Evolutionary conservation across 1,140 invertebrate species (phyloP).

Genomic region (Lamellibrachia luymesi): DNA sequence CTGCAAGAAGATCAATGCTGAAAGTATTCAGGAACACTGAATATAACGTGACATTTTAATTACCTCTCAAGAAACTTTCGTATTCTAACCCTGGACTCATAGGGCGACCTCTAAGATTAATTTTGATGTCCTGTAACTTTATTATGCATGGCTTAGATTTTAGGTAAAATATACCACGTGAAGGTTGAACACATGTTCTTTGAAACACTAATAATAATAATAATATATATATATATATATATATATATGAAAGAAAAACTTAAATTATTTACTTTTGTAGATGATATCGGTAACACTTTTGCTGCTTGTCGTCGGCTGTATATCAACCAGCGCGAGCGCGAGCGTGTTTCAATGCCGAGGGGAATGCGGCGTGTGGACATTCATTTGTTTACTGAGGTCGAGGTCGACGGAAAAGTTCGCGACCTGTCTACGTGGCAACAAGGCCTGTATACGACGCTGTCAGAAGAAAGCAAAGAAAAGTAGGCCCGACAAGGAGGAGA

Average conservation of each 20-base stretch:
- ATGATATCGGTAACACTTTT: not conserved
- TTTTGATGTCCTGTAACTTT: no score
- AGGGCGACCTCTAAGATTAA: no score
- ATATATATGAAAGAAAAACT: slow-evolving; percentile 6
- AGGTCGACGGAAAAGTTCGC: not conserved
- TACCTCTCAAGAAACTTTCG: no score
- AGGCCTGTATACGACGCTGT: not conserved
- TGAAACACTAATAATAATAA: not conserved
- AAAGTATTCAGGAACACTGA: no score
- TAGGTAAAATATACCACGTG: no score
- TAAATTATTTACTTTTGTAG: slow-evolving; percentile 11
- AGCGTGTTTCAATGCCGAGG: not conserved
- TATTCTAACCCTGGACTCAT: no score
- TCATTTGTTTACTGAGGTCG: not conserved
- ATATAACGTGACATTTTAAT: no score
- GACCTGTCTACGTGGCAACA: not conserved
- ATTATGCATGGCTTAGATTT: no score
- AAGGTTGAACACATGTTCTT: no score
- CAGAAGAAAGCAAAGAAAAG: not conserved
- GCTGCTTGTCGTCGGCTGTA: not conserved
- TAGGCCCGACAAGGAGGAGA: not conserved
- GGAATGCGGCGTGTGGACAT: not conserved
- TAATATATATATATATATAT: slow-evolving; percentile 22
- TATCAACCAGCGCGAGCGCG: not conserved
- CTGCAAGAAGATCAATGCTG: no score